Percentiles rank a stretch among this genome's conserved stretches.
These are phyloP conservation scores for Protophormia terraenovae DNA, from an alignment of 2,888 invertebrate species.

Conservation along the genomic window DNA sequence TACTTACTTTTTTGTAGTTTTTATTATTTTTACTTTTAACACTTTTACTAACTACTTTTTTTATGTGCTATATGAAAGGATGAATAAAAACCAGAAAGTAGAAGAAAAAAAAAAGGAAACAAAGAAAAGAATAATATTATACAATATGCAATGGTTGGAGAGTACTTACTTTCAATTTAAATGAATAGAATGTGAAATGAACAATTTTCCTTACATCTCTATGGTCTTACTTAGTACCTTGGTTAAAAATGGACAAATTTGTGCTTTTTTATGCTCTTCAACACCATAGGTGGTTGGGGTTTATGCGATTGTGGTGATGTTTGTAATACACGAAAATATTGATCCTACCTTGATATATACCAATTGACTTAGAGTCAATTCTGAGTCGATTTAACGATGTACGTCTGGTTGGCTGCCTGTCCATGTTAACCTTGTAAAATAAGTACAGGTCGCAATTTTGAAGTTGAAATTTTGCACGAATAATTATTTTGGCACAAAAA, in stretches of 20 bases:
- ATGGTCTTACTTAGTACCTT: not conserved
- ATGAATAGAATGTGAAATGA: conserved; percentile 8
- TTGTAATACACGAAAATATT: too few species aligned
- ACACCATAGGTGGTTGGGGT: too few species aligned
- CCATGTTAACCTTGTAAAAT: too few species aligned
- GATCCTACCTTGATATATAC: too few species aligned
- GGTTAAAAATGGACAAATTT: not conserved
- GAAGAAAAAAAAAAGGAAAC: not conserved
- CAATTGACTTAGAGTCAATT: too few species aligned
- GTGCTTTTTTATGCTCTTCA: too few species aligned
- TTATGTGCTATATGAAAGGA: not conserved
- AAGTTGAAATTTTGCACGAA: too few species aligned
- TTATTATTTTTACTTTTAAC: not conserved
- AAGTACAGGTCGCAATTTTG: too few species aligned
- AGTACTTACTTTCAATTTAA: conserved; percentile 20
- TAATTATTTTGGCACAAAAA: too few species aligned
- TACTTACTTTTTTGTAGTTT: not conserved
- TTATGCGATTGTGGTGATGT: too few species aligned
- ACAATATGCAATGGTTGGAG: not conserved
- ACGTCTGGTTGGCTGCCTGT: too few species aligned
- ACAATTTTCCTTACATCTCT: not conserved
- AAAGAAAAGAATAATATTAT: not conserved
- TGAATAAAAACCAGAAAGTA: not conserved
- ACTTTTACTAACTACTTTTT: not conserved
- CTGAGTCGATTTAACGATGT: too few species aligned